Conservation (phyloP, 2,113 vertebrate genomes). For the Bubo blakistoni region DNA sequence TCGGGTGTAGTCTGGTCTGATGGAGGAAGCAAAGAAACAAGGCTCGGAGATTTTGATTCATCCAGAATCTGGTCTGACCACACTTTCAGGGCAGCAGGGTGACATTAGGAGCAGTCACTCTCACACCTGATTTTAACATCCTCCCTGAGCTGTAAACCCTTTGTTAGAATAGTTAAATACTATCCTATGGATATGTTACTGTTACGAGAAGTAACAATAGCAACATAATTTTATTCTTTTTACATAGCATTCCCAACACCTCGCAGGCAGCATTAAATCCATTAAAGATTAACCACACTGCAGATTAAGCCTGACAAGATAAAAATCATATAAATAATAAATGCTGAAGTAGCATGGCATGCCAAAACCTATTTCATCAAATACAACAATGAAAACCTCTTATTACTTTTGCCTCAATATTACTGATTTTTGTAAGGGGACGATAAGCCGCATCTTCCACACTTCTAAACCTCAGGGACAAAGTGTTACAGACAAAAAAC, state of each 20-base stretch:
- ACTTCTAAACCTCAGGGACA: not conserved
- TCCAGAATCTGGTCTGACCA: not conserved
- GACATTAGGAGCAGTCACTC: not conserved
- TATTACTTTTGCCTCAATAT: not conserved
- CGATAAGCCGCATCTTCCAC: not conserved
- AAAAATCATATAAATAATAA: slow-evolving; percentile 32
- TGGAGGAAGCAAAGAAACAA: not conserved
- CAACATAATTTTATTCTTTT: not conserved
- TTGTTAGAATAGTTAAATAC: not conserved
- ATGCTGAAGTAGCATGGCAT: not conserved
- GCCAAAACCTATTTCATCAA: not conserved
- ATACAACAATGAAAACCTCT: rapidly evolving
- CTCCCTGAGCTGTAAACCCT: not conserved
- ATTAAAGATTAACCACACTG: slow-evolving; percentile 7
- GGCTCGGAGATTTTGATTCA: not conserved
- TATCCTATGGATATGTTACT: rapidly evolving
- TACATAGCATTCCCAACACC: not conserved
- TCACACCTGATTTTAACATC: not conserved
- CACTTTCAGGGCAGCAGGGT: not conserved
- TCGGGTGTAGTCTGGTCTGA: not conserved
- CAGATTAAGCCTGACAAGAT: slow-evolving; percentile 17
- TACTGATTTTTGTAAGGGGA: not conserved
- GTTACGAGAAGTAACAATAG: not conserved
- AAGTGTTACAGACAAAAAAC: not conserved
- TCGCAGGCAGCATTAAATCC: not conserved